phyloP scores from a whole-genome alignment of 1,140 invertebrate genomes.

The Orchestia grillus region DNA sequence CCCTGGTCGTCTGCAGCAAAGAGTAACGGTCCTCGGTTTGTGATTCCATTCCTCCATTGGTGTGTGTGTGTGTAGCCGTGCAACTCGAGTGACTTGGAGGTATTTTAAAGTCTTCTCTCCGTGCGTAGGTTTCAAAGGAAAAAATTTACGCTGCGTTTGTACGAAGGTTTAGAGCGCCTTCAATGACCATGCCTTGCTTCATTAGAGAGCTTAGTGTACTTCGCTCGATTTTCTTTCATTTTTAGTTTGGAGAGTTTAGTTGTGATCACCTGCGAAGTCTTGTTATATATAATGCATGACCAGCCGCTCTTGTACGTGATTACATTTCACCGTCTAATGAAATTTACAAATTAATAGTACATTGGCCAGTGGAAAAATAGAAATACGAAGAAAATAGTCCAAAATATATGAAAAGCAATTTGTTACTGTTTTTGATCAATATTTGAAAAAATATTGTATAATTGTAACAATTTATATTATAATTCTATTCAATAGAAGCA shows the following conservation, averaged over 20 bases:
- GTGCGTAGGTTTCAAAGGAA: background rate
- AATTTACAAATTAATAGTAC: no score
- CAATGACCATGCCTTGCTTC: background rate
- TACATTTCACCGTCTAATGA: no score
- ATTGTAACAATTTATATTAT: no score
- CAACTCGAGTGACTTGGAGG: slow-evolving; percentile 13
- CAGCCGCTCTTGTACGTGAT: no score
- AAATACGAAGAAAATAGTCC: no score
- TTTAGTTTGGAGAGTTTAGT: background rate
- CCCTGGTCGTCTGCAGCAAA: background rate
- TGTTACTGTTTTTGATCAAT: no score
- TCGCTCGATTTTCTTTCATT: background rate
- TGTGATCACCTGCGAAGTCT: background rate
- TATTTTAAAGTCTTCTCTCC: background rate
- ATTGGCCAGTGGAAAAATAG: no score
- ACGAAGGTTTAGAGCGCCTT: background rate
- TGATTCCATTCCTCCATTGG: background rate
- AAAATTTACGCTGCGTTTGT: slow-evolving; percentile 7
- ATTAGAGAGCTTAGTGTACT: background rate
- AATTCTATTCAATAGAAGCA: no score
- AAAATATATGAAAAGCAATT: no score
- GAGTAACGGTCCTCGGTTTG: background rate
- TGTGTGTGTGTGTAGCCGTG: slow-evolving; percentile 18
- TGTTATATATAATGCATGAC: background rate
- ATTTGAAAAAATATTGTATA: no score